Evolutionary conservation across 2,888 invertebrate species (phyloP).

Genomic region (Odontomyia ornata): DNA sequence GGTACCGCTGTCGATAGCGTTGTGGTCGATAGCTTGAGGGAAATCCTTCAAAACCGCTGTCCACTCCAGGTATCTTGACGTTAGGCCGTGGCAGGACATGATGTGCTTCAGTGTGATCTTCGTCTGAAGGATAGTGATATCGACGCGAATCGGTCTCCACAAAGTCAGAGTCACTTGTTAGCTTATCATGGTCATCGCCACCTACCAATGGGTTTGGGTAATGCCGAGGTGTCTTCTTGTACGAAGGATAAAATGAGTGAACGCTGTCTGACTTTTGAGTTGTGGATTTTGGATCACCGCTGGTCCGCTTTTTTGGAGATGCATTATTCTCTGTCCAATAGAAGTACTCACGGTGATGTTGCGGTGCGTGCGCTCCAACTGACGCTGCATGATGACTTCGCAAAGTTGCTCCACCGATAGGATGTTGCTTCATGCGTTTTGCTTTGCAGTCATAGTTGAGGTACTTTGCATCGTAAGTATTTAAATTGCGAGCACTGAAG

Average conservation of each 20-base stretch:
- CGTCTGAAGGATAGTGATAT: constrained; percentile 44
- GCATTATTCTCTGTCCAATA: constrained; percentile 62
- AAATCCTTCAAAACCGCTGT: neutral
- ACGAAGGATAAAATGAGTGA: constrained; percentile 59
- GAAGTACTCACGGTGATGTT: constrained; percentile 58
- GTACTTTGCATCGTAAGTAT: constrained; percentile 50
- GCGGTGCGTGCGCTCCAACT: neutral
- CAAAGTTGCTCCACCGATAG: constrained; percentile 6
- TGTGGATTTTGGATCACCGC: constrained; percentile 34
- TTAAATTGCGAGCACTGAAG: constrained; percentile 42
- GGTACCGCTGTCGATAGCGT: constrained; percentile 58
- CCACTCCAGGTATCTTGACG: neutral
- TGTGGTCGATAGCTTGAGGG: constrained; percentile 1
- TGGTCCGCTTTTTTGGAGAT: constrained; percentile 51
- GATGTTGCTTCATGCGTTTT: constrained; percentile 49
- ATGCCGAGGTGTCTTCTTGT: constrained; percentile 55
- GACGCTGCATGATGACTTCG: constrained; percentile 6
- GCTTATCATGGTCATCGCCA: constrained; percentile 33
- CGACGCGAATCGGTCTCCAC: constrained; percentile 38
- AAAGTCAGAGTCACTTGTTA: constrained; percentile 45
- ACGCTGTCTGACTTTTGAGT: constrained; percentile 40
- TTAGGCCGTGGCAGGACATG: constrained; percentile 45
- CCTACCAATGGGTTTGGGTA: constrained; percentile 50
- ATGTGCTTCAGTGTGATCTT: constrained; percentile 47
- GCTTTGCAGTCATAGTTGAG: constrained; percentile 50